Conservation (phyloP, 2,113 vertebrate genomes). For the Varanus salvator region DNA sequence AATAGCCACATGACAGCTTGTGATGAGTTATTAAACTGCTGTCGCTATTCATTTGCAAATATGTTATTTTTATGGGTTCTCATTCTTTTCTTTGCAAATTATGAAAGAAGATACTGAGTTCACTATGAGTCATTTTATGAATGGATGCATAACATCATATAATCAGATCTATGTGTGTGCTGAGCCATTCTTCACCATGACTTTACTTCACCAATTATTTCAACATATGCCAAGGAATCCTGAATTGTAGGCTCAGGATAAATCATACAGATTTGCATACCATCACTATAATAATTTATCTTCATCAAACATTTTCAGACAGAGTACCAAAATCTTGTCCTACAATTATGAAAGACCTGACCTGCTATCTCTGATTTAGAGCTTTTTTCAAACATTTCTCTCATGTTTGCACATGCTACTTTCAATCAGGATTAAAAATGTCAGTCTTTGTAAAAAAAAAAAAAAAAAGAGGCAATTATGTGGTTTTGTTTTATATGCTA, state of each 20-base stretch:
- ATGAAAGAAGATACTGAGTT: conserved; percentile 7
- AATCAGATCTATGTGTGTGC: not conserved
- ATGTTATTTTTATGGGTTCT: not conserved
- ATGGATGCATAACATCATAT: conserved; percentile 6
- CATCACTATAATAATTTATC: not conserved
- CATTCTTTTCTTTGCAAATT: conserved; percentile 1
- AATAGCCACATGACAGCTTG: conserved; percentile 5
- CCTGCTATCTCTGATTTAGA: not conserved
- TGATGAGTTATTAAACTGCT: not conserved
- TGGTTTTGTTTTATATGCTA: not conserved
- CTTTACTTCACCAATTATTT: not conserved
- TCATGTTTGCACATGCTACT: not conserved
- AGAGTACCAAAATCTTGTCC: not conserved
- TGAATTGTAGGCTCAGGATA: not conserved
- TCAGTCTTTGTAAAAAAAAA: not conserved
- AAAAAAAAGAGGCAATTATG: not conserved
- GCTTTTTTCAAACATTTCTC: not conserved
- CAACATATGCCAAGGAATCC: not conserved
- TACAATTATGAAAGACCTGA: not conserved
- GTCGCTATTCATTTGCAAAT: not conserved
- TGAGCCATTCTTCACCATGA: not conserved
- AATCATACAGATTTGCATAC: not conserved
- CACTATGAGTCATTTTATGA: conserved; percentile 24
- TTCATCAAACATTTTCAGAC: not conserved
- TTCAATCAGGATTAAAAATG: not conserved